Conservation (phyloP, 2,113 vertebrate genomes). For the Cinclus cinclus region DNA sequence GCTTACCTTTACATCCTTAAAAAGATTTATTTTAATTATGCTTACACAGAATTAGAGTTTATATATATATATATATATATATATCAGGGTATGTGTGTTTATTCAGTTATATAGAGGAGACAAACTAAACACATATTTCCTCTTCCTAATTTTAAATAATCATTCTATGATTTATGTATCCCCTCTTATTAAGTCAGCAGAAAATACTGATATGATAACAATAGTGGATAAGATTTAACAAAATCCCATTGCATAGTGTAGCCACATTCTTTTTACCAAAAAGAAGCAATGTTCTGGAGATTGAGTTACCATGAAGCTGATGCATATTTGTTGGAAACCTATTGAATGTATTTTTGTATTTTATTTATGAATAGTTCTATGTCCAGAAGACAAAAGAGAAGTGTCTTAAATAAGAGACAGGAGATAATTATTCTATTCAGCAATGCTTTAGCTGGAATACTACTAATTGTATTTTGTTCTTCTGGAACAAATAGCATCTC, state of each 20-base stretch:
- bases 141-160: neutral
- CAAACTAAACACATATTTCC: neutral
- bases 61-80: neutral
- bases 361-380: neutral
- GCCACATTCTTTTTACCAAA: neutral
- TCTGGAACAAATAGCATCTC: neutral
- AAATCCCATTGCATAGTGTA: neutral
- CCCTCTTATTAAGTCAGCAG: neutral
- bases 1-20: neutral
- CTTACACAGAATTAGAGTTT: neutral
- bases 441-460: neutral
- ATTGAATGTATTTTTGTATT: neutral
- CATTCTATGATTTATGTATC: neutral
- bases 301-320: neutral
- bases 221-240: neutral
- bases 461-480: neutral
- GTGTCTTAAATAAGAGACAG: neutral
- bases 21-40: neutral
- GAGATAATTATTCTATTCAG: constrained; percentile 19
- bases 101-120: neutral
- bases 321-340: neutral
- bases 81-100: neutral
- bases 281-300: neutral
- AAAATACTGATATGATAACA: neutral
- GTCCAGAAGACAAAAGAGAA: neutral